Evolutionary conservation across 1,140 invertebrate species (phyloP).

Genomic region (Leptopilina boulardi): DNA sequence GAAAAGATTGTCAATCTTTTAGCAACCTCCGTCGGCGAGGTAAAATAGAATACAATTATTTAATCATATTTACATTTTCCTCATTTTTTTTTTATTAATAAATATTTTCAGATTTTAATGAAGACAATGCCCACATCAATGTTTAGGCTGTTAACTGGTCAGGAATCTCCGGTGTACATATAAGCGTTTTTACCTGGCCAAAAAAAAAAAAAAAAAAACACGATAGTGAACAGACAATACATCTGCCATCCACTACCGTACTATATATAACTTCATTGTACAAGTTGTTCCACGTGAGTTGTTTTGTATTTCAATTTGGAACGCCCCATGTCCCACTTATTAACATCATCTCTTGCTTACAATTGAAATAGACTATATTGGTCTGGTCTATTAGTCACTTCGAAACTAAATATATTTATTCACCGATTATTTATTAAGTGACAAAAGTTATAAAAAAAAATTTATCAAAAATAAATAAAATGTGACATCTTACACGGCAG

Average conservation of each 20-base stretch:
- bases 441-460: conserved; percentile 11
- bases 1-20: conserved; percentile 99
- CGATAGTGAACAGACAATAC: conserved; percentile 76
- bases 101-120: conserved; percentile 94
- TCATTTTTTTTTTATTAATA: not conserved
- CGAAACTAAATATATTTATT: conserved; percentile 67
- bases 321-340: conserved; percentile 53
- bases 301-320: conserved; percentile 67
- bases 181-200: conserved; percentile 77
- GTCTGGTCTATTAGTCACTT: conserved; percentile 45
- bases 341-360: conserved; percentile 63
- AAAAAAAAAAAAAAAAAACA: too few relatives aligned
- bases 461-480: not conserved
- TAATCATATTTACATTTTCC: not conserved
- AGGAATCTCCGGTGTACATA: conserved; percentile 99
- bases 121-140: conserved; percentile 99
- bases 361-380: not conserved
- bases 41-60: conserved; percentile 67
- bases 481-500: conserved; percentile 28
- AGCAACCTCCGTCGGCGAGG: conserved; percentile 99
- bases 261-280: conserved; percentile 64
- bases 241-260: conserved; percentile 72
- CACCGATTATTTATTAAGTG: conserved; percentile 64
- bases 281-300: conserved; percentile 66
- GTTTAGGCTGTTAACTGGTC: conserved; percentile 98